Evolutionary conservation across 2,888 invertebrate genomes (phyloP), one percentile per base, ranked within the genome.

Genomic region (Netelia virgata): DNA sequence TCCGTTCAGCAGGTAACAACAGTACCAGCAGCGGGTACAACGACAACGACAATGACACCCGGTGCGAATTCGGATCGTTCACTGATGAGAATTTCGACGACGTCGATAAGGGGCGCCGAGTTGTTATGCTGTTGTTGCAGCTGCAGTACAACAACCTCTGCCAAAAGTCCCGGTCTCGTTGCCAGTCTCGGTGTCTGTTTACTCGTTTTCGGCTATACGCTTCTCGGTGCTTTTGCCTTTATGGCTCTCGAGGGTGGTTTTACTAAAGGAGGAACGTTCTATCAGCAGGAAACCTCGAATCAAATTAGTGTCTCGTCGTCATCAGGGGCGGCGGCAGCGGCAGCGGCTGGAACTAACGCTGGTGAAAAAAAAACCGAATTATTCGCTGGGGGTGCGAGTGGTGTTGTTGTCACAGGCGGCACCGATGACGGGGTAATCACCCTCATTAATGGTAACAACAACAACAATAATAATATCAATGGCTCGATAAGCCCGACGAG

Each of bases 191-290:
- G 97, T 18, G 96, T 97, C 79, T 97, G 97, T 93, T 96, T 96
- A 88, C 95, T 99, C 77, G 98, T 99, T 18, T 95, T 99, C 64
- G 96, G 97, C 14, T 99, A 99, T 94, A 98, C 98, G 86, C 96
- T 98, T 70, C 95, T 98, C 90, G 99, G 99, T 14, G 98, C 98
- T 28, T 97, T 98, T 91, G 96, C 98, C 82, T 99, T 99, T 94
- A 97, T 97, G 94, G 96, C 97, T 14, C 94, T 98, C 78, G 97
- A 98, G 93, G 97, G 97, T 75, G 95, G 95, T 81, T 91, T 94
- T 69, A 36, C 36, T 36, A 95, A 95, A 86, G 86, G 91, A 81
- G 57, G 86, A 79, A 59, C 69, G 18, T 41, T 66, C 64, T 43
- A 18, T 20, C 28, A 74, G 1, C 73, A 92, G 89, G 91, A 92